Conservation (phyloP, 2,797 vertebrate genomes). For the Onychomys leucogaster region DNA sequence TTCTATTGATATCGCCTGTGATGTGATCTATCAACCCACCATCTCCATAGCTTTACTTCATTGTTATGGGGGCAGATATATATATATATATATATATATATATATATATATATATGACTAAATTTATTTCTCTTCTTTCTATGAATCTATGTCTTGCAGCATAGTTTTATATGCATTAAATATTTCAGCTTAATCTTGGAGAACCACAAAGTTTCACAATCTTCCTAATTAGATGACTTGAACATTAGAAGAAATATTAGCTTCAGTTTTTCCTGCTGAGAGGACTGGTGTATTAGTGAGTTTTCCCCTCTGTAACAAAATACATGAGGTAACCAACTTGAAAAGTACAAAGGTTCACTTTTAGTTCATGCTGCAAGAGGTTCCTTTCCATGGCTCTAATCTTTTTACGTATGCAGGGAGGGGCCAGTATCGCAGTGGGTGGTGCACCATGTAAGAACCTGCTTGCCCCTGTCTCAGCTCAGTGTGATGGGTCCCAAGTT, state of each 20-base stretch:
- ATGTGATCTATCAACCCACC: background rate
- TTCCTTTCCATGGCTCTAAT: background rate
- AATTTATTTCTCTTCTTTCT: conserved; percentile 41
- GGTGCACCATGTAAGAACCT: background rate
- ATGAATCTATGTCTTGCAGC: background rate
- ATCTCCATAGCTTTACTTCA: background rate
- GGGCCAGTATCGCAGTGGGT: background rate
- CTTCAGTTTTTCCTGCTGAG: background rate
- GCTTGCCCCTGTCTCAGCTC: background rate
- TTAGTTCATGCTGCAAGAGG: background rate
- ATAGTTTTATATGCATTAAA: conserved; percentile 3
- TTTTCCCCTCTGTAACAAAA: background rate
- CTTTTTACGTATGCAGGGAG: background rate
- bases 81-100: no score
- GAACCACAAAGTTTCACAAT: background rate
- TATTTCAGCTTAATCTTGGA: conserved; percentile 24
- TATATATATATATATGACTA: no score
- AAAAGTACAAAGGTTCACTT: background rate
- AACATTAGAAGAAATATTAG: background rate
- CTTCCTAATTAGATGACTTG: conserved; percentile 1
- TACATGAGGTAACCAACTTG: background rate
- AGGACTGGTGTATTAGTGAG: background rate
- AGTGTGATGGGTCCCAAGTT: background rate
- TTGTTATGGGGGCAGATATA: background rate
- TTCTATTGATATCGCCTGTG: background rate